Conservation (phyloP, 2,113 vertebrate genomes). For the Anarrhichthys ocellatus region DNA sequence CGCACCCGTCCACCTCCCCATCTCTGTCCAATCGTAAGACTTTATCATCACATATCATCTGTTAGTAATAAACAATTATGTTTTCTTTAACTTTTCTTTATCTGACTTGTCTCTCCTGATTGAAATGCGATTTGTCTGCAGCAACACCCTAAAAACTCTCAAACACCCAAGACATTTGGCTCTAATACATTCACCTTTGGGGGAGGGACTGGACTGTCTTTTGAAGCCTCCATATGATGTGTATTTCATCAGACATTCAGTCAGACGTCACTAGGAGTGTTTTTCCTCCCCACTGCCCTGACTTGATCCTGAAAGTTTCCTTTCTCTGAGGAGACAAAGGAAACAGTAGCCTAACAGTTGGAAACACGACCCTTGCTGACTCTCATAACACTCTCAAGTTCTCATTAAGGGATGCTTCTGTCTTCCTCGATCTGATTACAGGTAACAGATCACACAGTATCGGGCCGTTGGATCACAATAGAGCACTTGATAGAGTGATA, state of each 20-base stretch:
- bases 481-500: constrained; percentile 49
- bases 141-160: neutral
- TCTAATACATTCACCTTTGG: neutral
- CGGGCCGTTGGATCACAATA: constrained; percentile 31
- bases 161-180: neutral
- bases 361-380: constrained; percentile 46
- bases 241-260: neutral
- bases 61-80: no score
- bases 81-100: no score
- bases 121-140: neutral
- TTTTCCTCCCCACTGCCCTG: constrained; percentile 4
- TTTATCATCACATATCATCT: no score
- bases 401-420: constrained; percentile 32
- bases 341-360: constrained; percentile 19
- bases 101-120: neutral
- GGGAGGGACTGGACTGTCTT: neutral
- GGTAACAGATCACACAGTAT: constrained; percentile 55
- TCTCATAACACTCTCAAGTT: constrained; percentile 67
- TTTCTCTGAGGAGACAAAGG: constrained; percentile 12
- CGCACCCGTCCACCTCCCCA: no score
- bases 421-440: constrained; percentile 49
- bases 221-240: neutral
- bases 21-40: no score
- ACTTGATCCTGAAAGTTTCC: constrained; percentile 29
- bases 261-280: constrained; percentile 1